Conservation (phyloP, 2,888 invertebrate genomes). For the Epistrophe eligans region DNA sequence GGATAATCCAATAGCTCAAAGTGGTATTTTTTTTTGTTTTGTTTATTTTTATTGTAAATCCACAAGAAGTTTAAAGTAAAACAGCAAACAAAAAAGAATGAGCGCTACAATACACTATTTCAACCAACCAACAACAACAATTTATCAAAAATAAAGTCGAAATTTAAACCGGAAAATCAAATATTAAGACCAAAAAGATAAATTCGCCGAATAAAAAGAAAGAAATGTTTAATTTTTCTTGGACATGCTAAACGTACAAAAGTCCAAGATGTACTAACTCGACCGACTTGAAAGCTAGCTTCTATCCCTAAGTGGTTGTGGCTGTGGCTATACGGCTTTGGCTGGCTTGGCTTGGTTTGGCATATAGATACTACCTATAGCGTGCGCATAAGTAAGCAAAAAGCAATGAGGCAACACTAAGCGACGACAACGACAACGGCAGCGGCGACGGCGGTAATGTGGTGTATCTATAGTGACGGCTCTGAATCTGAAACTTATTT, state of each 20-base stretch:
- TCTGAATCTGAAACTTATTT: conserved; percentile 40
- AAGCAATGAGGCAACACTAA: conserved; percentile 67
- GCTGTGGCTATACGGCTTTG: conserved; percentile 19
- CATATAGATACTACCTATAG: conserved; percentile 42
- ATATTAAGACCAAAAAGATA: conserved; percentile 35
- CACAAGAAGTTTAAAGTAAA: conserved; percentile 34
- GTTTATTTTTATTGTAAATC: conserved; percentile 38
- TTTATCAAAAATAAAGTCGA: conserved; percentile 16
- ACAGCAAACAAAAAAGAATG: conserved; percentile 5
- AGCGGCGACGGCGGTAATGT: neutral
- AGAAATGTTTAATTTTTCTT: conserved; percentile 52
- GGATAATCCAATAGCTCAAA: conserved; percentile 24
- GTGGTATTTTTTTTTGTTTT: conserved; percentile 27
- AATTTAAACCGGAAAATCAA: conserved; percentile 9
- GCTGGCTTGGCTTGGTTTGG: neutral
- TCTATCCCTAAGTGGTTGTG: conserved; percentile 72
- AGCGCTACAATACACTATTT: conserved; percentile 29
- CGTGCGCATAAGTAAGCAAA: conserved; percentile 44
- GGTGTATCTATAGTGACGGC: conserved; percentile 31
- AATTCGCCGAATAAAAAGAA: conserved; percentile 59
- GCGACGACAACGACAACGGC: conserved; percentile 31
- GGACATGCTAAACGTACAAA: conserved; percentile 75
- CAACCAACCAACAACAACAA: conserved; percentile 17
- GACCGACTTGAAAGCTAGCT: conserved; percentile 69
- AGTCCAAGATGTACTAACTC: conserved; percentile 76